Evolutionary conservation across 2,888 invertebrate genomes (phyloP).

Genomic region (Drosophila paracracens): DNA sequence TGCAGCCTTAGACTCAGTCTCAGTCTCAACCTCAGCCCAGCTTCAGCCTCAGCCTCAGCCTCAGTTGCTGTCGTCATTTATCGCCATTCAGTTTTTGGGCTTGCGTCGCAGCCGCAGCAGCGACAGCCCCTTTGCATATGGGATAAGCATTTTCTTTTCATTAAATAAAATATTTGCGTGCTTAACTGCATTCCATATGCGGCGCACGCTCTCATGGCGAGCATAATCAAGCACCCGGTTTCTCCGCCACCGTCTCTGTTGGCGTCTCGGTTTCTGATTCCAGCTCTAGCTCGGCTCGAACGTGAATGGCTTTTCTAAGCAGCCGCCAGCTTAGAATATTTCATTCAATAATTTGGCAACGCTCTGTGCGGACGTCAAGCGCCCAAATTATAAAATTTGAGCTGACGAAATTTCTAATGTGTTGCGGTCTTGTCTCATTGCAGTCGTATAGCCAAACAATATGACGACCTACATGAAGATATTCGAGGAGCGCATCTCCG

Average conservation of each 20-base stretch:
- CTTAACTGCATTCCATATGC: slow-evolving; percentile 65
- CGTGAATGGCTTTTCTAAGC: slow-evolving; percentile 65
- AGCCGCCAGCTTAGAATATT: slow-evolving; percentile 60
- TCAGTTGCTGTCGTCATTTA: slow-evolving; percentile 54
- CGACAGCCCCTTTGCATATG: slow-evolving; percentile 46
- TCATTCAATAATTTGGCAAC: slow-evolving; percentile 77
- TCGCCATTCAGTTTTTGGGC: slow-evolving; percentile 56
- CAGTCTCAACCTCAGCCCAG: background rate
- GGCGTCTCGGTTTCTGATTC: slow-evolving; percentile 12
- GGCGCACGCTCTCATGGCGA: slow-evolving; percentile 59
- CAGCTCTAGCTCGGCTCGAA: slow-evolving; percentile 32
- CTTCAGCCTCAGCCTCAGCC: background rate
- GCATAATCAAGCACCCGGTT: slow-evolving; percentile 66
- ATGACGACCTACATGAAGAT: slow-evolving; percentile 83
- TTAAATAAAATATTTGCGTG: slow-evolving; percentile 74
- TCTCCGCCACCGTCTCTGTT: slow-evolving; percentile 7
- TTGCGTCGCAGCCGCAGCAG: slow-evolving; percentile 24
- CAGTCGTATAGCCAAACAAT: slow-evolving; percentile 38
- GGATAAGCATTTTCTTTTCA: slow-evolving; percentile 75
- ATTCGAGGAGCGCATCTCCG: slow-evolving; percentile 82
- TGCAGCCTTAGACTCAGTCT: slow-evolving; percentile 25
- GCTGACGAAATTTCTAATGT: slow-evolving; percentile 56
- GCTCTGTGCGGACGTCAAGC: slow-evolving; percentile 60
- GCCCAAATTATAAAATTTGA: slow-evolving; percentile 17
- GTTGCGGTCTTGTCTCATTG: slow-evolving; percentile 34